Evolutionary conservation across 2,888 invertebrate species (phyloP), one percentile per base, ranked within the genome.

Genomic region (Machimus rusticus): DNA sequence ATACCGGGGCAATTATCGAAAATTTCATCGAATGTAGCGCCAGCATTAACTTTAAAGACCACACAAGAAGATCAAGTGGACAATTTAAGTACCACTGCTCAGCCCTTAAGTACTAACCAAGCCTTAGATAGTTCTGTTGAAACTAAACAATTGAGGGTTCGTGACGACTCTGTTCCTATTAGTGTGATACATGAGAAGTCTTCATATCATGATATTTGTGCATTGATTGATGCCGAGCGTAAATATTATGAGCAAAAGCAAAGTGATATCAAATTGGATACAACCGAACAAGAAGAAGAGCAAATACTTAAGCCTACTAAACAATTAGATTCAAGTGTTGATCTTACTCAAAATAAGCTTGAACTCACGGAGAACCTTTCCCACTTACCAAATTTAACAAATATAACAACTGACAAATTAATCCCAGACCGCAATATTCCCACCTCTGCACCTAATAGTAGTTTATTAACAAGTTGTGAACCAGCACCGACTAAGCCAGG

Each of bases 401-500:
- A 79, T n/a, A 43, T 31, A 81, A 19, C 28, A 81, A 87, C 86
- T 86, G 79, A 79, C 55, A 81, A 76, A 81, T 66, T 77, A 31
- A 34, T 78, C 82, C 81, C 82, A 79, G 51, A 81, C 87, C 88
- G 86, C 79, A 82, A 37, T 28, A 86, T 39, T 57, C 37, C 77
- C 85, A 86, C 81, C 87, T 81, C 31, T 88, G 88, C 88, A 88
- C 85, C 79, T 85, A 87, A 86, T 87, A 87, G 86, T 89, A 87
- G 78, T 77, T 74, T 57, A 86, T 51, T 87, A 87, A 86, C 86
- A 39, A 77, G 66, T 82, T 55, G 23, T 77, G 87, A 86, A 1
- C 51, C 82, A 51, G 84, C 87, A 57, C 85, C 46, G 55, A n/a
- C 31, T 51, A 81, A 81, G 28, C 43, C 66, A 86, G 39, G 78